phyloP scores from a whole-genome alignment of 2,113 vertebrate genomes.

The Taurulus bubalis region DNA sequence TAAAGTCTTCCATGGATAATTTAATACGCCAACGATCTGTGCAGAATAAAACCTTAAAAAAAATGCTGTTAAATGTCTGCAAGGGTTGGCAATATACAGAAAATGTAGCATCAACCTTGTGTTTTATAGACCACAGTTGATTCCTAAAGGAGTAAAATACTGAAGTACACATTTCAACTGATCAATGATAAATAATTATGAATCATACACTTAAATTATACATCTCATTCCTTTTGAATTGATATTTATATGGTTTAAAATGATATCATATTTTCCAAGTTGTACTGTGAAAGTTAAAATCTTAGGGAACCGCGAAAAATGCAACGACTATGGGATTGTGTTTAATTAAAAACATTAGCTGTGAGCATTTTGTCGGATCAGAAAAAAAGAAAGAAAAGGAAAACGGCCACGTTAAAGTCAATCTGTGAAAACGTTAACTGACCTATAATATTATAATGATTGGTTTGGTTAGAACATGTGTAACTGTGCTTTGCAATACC shows the following conservation, averaged over 20 bases:
- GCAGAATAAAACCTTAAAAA: background rate
- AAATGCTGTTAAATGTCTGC: background rate
- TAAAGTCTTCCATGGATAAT: slow-evolving; percentile 6
- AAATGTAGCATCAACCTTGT: background rate
- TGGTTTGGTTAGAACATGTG: background rate
- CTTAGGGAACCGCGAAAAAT: background rate
- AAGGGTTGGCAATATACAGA: background rate
- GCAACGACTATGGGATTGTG: no score
- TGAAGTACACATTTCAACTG: background rate
- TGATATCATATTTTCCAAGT: background rate
- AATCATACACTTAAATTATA: background rate
- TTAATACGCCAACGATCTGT: background rate
- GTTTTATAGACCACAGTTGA: no score
- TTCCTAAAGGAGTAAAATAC: background rate
- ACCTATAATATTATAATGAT: background rate
- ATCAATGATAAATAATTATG: background rate
- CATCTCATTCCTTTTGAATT: background rate
- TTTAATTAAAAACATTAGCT: background rate
- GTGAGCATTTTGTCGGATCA: background rate
- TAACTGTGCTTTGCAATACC: background rate
- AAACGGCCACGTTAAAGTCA: background rate
- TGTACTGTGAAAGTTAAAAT: background rate
- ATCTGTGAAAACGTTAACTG: background rate
- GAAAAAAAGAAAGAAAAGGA: no score
- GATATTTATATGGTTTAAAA: background rate